Conservation (phyloP, 2,113 vertebrate genomes). For the Anthoscopus minutus region DNA sequence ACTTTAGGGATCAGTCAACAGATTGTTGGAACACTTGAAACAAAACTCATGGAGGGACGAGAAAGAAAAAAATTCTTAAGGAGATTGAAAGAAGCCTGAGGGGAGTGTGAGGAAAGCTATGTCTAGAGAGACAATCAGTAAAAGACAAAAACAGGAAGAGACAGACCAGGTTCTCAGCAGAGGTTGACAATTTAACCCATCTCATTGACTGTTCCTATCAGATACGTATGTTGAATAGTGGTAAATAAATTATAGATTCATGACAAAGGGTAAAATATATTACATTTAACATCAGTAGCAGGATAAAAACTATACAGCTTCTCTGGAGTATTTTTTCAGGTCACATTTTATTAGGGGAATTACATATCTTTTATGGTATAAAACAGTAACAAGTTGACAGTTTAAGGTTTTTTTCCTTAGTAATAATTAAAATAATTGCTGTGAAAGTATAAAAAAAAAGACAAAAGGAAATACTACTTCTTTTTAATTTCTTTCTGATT, state of each 20-base stretch:
- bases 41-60: slow-evolving; percentile 2
- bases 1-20: slow-evolving; percentile 15
- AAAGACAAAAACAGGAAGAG: not conserved
- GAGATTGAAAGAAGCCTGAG: not conserved
- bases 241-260: not conserved
- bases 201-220: not conserved
- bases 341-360: not conserved
- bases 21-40: slow-evolving; percentile 19
- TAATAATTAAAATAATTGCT: not conserved
- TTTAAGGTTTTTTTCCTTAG: not conserved
- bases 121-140: not conserved
- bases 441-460: not conserved
- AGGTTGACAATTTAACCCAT: not conserved
- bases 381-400: not conserved
- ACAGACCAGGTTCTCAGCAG: not conserved
- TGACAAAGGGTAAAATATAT: not conserved
- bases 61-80: not conserved
- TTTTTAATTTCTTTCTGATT: not conserved
- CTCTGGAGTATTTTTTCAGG: not conserved
- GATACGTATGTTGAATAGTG: not conserved
- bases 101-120: not conserved
- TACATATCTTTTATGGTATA: not conserved
- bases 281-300: not conserved
- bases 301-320: not conserved
- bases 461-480: not conserved